A percentile compares a stretch with the other conserved stretches of the same genome.
phyloP scores from a whole-genome alignment of 2,113 vertebrate species.

The Gasterosteus nipponicus region DNA sequence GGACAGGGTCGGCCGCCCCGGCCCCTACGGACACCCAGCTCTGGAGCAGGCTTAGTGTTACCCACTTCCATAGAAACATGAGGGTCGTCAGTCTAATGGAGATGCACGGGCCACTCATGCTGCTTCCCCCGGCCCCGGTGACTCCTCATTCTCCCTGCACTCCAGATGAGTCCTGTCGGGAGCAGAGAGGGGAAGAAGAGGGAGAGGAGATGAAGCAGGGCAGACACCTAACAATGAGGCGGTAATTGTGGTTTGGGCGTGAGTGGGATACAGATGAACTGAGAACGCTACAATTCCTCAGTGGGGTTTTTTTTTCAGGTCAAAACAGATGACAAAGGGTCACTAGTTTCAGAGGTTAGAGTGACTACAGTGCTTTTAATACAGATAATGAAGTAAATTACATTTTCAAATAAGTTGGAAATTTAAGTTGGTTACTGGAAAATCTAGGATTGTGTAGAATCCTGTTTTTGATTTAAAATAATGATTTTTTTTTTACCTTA shows the following conservation, averaged over 20 bases:
- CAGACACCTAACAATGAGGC: background rate
- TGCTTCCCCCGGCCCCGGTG: constrained; percentile 92
- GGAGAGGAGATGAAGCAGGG: constrained; percentile 18
- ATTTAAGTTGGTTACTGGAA: background rate
- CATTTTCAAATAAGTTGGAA: no score
- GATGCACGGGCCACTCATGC: constrained; percentile 96
- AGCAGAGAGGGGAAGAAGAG: constrained; percentile 19
- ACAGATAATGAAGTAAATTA: background rate
- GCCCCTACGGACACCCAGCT: constrained; percentile 86
- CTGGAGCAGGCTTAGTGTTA: constrained; percentile 94
- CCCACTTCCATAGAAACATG: constrained; percentile 98
- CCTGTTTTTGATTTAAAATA: background rate
- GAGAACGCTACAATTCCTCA: background rate
- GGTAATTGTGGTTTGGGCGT: background rate
- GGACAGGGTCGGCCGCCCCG: constrained; percentile 73
- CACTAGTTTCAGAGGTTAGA: background rate
- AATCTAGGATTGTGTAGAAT: background rate
- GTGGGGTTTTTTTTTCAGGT: background rate
- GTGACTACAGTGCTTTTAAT: background rate
- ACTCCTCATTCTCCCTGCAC: constrained; percentile 92
- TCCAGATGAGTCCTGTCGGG: constrained; percentile 68
- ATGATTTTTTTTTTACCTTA: constrained; percentile 56
- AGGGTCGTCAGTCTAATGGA: constrained; percentile 93
- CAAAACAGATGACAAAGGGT: background rate
- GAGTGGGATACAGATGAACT: constrained; percentile 4